Evolutionary conservation across 2,113 vertebrate species (phyloP).

Genomic region (Ceyx cyanopectus): DNA sequence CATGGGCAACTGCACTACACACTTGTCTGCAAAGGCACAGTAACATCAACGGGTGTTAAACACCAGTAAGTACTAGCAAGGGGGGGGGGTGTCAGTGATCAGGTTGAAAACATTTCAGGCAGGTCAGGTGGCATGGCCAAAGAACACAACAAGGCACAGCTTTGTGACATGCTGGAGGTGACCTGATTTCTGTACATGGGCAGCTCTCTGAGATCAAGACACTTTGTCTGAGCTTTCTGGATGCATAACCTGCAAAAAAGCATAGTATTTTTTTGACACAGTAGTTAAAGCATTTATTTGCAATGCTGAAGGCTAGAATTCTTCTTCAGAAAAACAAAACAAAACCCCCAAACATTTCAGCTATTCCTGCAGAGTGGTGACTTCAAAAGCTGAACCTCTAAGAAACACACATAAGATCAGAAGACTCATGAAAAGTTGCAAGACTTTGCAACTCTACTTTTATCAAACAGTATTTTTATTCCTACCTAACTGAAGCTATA

Average conservation of each 20-base stretch:
- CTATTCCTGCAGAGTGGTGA: not conserved
- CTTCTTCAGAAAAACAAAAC: not conserved
- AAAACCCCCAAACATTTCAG: not conserved
- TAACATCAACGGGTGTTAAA: not conserved
- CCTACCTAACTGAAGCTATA: not conserved
- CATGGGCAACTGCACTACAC: not conserved
- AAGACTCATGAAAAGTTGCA: not conserved
- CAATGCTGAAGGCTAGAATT: not conserved
- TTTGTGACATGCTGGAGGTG: not conserved
- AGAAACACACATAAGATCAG: not conserved
- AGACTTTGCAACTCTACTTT: not conserved
- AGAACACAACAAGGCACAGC: not conserved
- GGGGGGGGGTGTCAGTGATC: not conserved
- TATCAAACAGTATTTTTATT: not conserved
- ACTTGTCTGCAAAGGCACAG: not conserved
- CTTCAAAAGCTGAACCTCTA: not conserved
- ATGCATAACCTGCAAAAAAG: not conserved
- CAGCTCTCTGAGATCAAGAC: not conserved
- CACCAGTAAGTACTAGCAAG: not conserved
- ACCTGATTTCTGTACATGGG: fast-evolving
- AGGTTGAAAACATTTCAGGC: not conserved
- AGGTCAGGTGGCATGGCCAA: not conserved
- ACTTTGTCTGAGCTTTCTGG: not conserved
- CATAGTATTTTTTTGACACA: too few species aligned
- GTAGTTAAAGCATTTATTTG: not conserved